Evolutionary conservation across 2,113 vertebrate species (phyloP).

Genomic region (Halcyon malimbica): DNA sequence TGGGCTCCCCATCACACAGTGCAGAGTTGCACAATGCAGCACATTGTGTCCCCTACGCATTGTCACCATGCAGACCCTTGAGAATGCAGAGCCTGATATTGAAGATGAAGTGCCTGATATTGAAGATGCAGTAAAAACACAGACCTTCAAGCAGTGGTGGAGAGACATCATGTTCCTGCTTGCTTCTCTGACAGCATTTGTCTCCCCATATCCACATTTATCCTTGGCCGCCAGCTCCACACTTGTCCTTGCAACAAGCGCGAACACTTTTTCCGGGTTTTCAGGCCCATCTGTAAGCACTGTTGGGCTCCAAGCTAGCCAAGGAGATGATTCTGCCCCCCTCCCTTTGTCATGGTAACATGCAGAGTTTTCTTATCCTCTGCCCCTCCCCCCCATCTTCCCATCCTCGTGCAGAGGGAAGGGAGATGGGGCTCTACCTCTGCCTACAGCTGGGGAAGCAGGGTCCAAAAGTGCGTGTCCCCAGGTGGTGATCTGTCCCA

Average conservation of each 20-base stretch:
- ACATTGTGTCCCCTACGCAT: fast-evolving
- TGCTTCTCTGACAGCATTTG: not conserved
- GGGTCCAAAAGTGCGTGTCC: not conserved
- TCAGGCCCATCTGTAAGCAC: not conserved
- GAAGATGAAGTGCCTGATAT: not conserved
- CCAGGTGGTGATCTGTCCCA: not conserved
- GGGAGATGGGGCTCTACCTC: not conserved
- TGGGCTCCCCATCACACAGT: not conserved
- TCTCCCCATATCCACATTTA: not conserved
- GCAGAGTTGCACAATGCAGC: not conserved
- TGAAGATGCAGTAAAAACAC: not conserved
- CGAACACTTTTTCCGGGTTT: not conserved
- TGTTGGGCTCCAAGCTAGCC: not conserved
- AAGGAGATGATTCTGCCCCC: not conserved
- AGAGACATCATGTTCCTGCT: not conserved
- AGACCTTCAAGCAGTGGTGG: not conserved
- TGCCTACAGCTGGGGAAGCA: not conserved
- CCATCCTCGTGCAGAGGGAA: not conserved
- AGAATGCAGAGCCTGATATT: not conserved
- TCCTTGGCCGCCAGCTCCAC: not conserved
- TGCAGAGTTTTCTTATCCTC: not conserved
- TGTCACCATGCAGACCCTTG: not conserved
- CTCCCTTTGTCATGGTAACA: not conserved
- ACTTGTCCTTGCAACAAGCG: not conserved
- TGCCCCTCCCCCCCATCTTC: not conserved